Evolutionary conservation across 1,140 invertebrate genomes (phyloP), one percentile per base, ranked within the genome.

Genomic region (Apis mellifera): DNA sequence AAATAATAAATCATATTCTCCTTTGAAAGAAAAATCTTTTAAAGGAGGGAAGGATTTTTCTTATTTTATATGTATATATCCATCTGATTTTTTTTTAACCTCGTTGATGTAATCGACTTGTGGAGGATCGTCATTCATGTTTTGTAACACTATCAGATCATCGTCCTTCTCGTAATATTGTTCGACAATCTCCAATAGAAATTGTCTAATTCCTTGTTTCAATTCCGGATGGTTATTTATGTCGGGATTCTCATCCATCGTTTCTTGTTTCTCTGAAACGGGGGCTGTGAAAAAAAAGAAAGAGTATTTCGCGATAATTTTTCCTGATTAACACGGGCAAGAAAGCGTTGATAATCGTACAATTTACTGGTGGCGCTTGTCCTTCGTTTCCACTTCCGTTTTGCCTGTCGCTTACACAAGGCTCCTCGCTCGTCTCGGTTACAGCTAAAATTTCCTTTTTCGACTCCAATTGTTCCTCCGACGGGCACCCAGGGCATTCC

Each of bases 61-160:
- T 64, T 11, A 21, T 12, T 42, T 26, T 9, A 8, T 12, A 21
- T 7, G 21, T 2, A 68, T 21, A 13, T 48, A 19, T 2, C 8
- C 55, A 21, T 71, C 12, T 21, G 19, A n/a, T n/a, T 65, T 17
- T n/a, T 4, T 17, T 86, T 65, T 26, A 88, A 91, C 84, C 70
- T 84, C 50, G 57, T 89, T 86, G 19, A 90, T 83, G 7, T 48
- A 69, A 13, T 86, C 50, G 1, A 57, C 62, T 3, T 13, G 42
- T 7, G 50, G 60, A 48, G 81, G 77, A 19, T 86, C 50, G 1
- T 64, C 4, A 12, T 21, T 23, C 42, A 87, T 12, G 48, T 15
- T 55, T 21, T 88, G 72, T 9, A 87, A 54, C 52, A 66, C 73
- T 15, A 54, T 15, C 26, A 87, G 70, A 15, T 90, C 88, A 9